phyloP scores from a whole-genome alignment of 2,113 vertebrate genomes.

The Felis catus region F.catus_Fca126_mat1.0 CM031420.1:3711001-3711500 shows the following conservation, averaged over 20 bases:
- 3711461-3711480: neutral
- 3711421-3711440: neutral
- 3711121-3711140: no score
- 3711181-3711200: neutral
- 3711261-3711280: neutral
- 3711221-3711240: neutral
- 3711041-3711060: no score
- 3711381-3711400: no score
- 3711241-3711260: fast-evolving
- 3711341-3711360: neutral
- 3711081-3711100: no score
- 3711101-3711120: no score
- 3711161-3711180: neutral
- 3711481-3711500: neutral
- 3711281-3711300: neutral
- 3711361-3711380: neutral
- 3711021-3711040: no score
- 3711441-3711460: fast-evolving
- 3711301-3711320: neutral
- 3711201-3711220: neutral
- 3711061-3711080: no score
- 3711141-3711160: neutral
- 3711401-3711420: neutral
- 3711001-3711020: no score
- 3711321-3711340: neutral